Percentiles rank a stretch among this genome's conserved stretches.
phyloP scores from a whole-genome alignment of 1,140 invertebrate genomes.

The Tetramorium parvispinum region DNA sequence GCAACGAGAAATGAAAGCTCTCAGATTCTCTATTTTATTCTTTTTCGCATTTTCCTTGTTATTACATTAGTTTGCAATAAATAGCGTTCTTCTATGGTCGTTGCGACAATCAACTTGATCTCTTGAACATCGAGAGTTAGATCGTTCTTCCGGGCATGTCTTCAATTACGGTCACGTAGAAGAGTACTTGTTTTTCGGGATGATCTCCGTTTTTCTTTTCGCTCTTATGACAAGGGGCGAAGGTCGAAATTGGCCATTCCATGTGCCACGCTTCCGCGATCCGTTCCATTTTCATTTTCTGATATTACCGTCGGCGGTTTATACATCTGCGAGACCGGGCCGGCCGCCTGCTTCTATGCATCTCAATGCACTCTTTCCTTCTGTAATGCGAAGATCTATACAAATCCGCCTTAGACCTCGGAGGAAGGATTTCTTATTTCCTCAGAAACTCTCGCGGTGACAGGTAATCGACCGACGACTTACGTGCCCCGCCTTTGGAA shows the following conservation, averaged over 20 bases:
- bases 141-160: background rate
- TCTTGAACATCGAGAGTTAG: background rate
- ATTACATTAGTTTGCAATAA: background rate
- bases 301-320: conserved; percentile 67
- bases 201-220: conserved; percentile 48
- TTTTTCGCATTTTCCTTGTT: background rate
- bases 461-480: conserved; percentile 66
- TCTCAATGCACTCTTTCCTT: conserved; percentile 58
- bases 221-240: conserved; percentile 26
- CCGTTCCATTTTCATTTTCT: conserved; percentile 64
- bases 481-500: conserved; percentile 61
- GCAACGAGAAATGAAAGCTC: background rate
- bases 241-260: conserved; percentile 65
- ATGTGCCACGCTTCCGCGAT: conserved; percentile 5
- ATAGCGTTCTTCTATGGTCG: background rate
- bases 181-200: conserved; percentile 47
- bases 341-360: conserved; percentile 53
- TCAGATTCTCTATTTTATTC: background rate
- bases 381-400: conserved; percentile 51
- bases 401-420: conserved; percentile 54
- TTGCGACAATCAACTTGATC: background rate
- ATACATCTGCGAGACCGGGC: conserved; percentile 42
- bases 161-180: conserved; percentile 59
- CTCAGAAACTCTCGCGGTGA: conserved; percentile 62
- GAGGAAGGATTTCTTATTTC: conserved; percentile 69